A percentile compares a stretch with the other conserved stretches of the same genome.
These are phyloP conservation scores for Eupristina koningsbergeri DNA, from an alignment of 1,140 invertebrate genomes.

Conservation along the genomic window DNA sequence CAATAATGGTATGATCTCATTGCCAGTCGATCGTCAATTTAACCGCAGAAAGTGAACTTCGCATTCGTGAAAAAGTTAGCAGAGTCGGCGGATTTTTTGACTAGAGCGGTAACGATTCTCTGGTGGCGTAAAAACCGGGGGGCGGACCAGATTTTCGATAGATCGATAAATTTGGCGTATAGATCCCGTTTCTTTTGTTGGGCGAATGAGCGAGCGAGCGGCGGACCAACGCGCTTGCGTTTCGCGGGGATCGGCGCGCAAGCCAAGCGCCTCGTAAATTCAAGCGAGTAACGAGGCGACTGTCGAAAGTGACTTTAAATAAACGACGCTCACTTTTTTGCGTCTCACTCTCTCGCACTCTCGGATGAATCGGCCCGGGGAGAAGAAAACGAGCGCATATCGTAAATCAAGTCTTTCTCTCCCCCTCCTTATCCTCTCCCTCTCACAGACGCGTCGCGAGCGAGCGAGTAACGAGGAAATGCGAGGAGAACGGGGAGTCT, in stretches of 20 bases:
- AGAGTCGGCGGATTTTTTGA: neutral
- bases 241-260: constrained; percentile 17
- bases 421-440: constrained; percentile 5
- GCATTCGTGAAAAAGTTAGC: too few relatives aligned
- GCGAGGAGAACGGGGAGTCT: constrained; percentile 41
- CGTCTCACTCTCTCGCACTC: constrained; percentile 57
- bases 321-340: constrained; percentile 61
- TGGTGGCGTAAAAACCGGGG: neutral
- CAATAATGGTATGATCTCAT: constrained; percentile 31
- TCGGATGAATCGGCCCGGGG: constrained; percentile 56
- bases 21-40: constrained; percentile 28
- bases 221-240: neutral
- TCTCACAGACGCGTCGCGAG: constrained; percentile 48
- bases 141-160: constrained; percentile 48
- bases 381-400: constrained; percentile 54
- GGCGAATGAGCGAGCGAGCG: constrained; percentile 12
- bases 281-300: constrained; percentile 69
- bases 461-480: constrained; percentile 57
- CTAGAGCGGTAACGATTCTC: neutral
- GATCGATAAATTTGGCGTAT: constrained; percentile 52
- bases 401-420: constrained; percentile 65
- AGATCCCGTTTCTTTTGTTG: constrained; percentile 58
- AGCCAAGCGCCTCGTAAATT: constrained; percentile 66
- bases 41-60: too few relatives aligned
- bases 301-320: constrained; percentile 70